Conservation (phyloP, 2,113 vertebrate species). For the Caranx ignobilis region DNA sequence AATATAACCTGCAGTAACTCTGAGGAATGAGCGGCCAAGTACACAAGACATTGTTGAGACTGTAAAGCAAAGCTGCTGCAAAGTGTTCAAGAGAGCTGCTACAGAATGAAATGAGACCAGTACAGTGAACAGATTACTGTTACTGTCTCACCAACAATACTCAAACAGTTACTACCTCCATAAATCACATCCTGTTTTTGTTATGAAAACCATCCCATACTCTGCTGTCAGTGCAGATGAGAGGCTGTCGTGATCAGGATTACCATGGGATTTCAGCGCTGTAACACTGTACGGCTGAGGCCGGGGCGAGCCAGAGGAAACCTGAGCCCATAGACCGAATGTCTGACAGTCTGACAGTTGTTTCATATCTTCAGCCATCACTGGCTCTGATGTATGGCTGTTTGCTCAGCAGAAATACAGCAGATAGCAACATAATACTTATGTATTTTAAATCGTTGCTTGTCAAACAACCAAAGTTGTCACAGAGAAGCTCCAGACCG, state of each 20-base stretch:
- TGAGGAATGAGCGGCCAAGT: constrained; percentile 26
- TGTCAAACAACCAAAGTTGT: no score
- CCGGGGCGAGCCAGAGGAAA: not conserved
- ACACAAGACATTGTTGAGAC: constrained; percentile 47
- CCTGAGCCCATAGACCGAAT: not conserved
- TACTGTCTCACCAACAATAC: not conserved
- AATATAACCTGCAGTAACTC: constrained; percentile 62
- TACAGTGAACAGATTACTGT: not conserved
- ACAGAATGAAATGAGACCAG: not conserved
- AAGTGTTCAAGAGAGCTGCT: not conserved
- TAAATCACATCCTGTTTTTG: not conserved
- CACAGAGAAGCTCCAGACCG: no score
- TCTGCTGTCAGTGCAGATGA: not conserved
- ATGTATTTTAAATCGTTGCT: no score
- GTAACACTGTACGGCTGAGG: constrained; percentile 1
- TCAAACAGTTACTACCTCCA: no score
- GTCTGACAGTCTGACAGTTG: constrained; percentile 13
- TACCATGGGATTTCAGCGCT: not conserved
- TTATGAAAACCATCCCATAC: not conserved
- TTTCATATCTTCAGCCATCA: constrained; percentile 5
- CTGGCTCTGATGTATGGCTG: not conserved
- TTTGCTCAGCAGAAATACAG: constrained; percentile 5
- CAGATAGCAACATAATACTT: not conserved
- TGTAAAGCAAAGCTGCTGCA: not conserved
- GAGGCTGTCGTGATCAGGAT: not conserved